Percentiles rank a stretch among this genome's conserved stretches.
Conservation (phyloP, 2,888 invertebrate species). For the Andricus quercusramuli region DNA sequence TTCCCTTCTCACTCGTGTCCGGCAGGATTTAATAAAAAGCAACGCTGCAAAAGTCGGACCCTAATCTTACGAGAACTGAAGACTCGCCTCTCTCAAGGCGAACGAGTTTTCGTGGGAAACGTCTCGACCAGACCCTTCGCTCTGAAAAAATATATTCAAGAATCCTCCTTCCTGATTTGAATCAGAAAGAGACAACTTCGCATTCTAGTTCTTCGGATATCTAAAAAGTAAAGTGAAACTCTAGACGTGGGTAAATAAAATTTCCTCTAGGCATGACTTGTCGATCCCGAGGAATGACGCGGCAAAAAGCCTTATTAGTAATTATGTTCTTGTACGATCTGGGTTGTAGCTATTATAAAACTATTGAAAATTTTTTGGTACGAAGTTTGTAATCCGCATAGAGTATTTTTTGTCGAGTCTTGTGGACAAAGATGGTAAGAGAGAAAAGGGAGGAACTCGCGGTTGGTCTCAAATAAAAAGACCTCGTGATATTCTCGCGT, state of each 20-base stretch:
- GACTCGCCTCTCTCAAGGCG: slow-evolving; percentile 62
- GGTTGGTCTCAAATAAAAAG: slow-evolving; percentile 21
- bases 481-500: slow-evolving; percentile 52
- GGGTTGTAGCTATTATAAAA: background rate
- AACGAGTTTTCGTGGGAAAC: slow-evolving; percentile 67
- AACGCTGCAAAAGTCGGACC: background rate
- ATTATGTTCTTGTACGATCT: background rate
- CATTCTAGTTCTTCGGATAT: background rate
- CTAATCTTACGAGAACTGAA: background rate
- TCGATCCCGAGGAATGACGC: background rate
- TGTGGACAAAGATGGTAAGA: slow-evolving; percentile 22
- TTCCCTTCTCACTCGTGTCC: slow-evolving; percentile 20
- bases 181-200: background rate
- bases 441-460: slow-evolving; percentile 29
- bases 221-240: too few relatives aligned
- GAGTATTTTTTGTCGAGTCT: background rate
- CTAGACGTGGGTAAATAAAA: slow-evolving; percentile 9
- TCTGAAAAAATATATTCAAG: background rate
- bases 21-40: background rate
- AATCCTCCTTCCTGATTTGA: background rate
- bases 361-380: background rate
- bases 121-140: background rate
- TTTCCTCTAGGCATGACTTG: background rate
- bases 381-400: background rate
- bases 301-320: background rate